These are phyloP conservation scores for Dryobates pubescens DNA, from an alignment of 2,797 vertebrate genomes.

Conservation along the genomic window DNA sequence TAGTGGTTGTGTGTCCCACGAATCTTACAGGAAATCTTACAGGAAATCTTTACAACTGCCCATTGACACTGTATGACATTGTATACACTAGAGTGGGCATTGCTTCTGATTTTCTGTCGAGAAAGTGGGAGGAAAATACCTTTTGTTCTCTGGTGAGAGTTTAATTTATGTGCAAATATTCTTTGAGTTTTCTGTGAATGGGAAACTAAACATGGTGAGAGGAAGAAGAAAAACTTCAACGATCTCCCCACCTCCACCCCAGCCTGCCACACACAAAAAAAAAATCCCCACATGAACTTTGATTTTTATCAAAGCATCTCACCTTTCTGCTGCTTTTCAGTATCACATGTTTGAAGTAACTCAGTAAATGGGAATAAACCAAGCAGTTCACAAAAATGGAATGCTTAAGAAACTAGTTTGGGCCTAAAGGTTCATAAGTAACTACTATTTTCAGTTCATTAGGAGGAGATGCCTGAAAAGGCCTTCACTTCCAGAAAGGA, in stretches of 20 bases:
- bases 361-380: background rate
- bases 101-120: background rate
- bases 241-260: too few species aligned
- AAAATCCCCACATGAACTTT: background rate
- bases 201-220: background rate
- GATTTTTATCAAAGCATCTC: background rate
- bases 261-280: background rate
- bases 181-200: background rate
- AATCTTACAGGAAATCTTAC: background rate
- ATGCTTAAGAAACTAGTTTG: background rate
- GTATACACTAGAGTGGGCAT: background rate
- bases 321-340: constrained; percentile 5
- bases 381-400: constrained; percentile 1
- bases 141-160: background rate
- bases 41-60: background rate
- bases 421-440: background rate
- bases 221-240: background rate
- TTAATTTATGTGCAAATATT: background rate
- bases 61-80: background rate
- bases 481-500: background rate
- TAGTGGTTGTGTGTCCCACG: background rate
- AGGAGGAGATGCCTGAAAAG: background rate
- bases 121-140: background rate
- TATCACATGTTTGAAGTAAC: background rate
- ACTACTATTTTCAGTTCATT: background rate